phyloP scores from a whole-genome alignment of 1,140 invertebrate genomes.

The Drosophila ironensis region DNA sequence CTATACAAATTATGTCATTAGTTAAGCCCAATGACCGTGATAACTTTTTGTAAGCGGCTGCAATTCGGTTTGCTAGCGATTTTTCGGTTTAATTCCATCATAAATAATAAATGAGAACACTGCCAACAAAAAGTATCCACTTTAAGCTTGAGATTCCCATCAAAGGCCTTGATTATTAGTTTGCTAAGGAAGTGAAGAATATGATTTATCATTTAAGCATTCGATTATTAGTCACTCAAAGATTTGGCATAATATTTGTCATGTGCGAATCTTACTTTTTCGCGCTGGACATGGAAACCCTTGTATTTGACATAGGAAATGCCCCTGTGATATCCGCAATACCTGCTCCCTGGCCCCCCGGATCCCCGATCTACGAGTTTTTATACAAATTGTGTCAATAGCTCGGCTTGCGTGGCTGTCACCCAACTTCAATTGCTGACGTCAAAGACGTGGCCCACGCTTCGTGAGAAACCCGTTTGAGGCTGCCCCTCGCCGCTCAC shows the following conservation, averaged over 20 bases:
- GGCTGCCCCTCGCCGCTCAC: background rate
- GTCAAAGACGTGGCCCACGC: conserved; percentile 63
- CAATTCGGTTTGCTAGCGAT: too few relatives aligned
- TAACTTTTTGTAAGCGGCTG: too few relatives aligned
- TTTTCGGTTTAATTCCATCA: too few relatives aligned
- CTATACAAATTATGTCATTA: conserved; percentile 34
- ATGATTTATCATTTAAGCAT: too few relatives aligned
- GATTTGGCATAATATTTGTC: conserved; percentile 28
- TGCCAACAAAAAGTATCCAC: too few relatives aligned
- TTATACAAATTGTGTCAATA: conserved; percentile 34
- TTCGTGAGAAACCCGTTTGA: conserved; percentile 60
- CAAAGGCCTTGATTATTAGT: too few relatives aligned
- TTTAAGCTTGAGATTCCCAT: too few relatives aligned
- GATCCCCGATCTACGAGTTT: background rate
- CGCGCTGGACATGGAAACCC: background rate
- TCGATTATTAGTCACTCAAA: too few relatives aligned
- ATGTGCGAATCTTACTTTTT: conserved; percentile 1
- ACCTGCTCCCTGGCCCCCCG: background rate
- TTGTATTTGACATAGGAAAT: conserved; percentile 13
- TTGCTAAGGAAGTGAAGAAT: too few relatives aligned
- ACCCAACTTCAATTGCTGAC: conserved; percentile 47
- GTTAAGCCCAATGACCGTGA: conserved; percentile 1
- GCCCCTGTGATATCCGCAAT: background rate
- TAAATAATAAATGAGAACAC: too few relatives aligned
- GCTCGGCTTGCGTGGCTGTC: conserved; percentile 26